Conservation (phyloP, 2,113 vertebrate species). For the Gymnogyps californianus region DNA sequence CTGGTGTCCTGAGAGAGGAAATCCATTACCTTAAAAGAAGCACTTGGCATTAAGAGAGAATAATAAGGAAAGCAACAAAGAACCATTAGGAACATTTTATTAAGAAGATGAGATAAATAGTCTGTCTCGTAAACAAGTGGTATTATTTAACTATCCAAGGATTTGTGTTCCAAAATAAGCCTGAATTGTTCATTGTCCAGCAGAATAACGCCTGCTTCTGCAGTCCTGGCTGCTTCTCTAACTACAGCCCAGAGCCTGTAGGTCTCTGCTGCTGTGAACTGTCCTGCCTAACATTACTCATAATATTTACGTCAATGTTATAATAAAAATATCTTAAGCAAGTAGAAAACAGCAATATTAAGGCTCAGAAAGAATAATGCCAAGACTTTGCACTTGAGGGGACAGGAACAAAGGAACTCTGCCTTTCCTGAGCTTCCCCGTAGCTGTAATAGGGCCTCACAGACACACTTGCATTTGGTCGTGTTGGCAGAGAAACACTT, state of each 20-base stretch:
- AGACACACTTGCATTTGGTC: not conserved
- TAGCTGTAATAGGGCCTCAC: not conserved
- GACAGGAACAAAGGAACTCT: conserved; percentile 16
- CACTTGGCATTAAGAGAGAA: conserved; percentile 16
- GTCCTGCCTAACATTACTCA: not conserved
- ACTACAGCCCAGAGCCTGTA: not conserved
- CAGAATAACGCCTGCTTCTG: not conserved
- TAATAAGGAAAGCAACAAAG: conserved; percentile 34
- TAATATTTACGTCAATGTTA: not conserved
- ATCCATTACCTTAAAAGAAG: conserved; percentile 39
- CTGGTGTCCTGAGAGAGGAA: not conserved
- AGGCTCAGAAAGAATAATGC: not conserved
- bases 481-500: conserved; percentile 5
- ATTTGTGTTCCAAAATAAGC: conserved; percentile 33
- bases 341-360: not conserved
- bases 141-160: conserved; percentile 26
- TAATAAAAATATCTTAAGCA: not conserved
- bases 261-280: not conserved
- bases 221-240: not conserved
- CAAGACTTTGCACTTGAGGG: not conserved
- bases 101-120: conserved; percentile 33
- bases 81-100: not conserved
- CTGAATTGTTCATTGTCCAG: conserved; percentile 33
- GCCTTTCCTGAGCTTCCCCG: not conserved
- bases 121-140: conserved; percentile 33